A percentile compares a stretch with the other conserved stretches of the same genome.
phyloP scores from a whole-genome alignment of 2,797 vertebrate species.

The Phoeniculus purpureus region DNA sequence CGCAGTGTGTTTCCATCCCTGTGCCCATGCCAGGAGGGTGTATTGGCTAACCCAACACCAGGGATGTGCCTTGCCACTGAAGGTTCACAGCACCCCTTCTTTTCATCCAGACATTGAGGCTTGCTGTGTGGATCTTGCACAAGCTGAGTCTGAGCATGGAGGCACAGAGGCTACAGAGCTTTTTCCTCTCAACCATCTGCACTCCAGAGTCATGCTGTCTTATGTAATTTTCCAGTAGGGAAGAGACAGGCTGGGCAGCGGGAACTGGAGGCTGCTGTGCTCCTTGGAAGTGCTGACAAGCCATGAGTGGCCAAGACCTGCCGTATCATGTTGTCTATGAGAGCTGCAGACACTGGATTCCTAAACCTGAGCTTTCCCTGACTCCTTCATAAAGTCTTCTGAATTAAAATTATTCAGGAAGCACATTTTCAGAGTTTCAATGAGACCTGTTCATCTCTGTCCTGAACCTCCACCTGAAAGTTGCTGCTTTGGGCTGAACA shows the following conservation, averaged over 20 bases:
- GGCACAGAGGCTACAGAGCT: background rate
- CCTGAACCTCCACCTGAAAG: conserved; percentile 26
- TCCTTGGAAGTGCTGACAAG: background rate
- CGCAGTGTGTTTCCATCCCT: background rate
- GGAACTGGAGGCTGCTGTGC: accelerated
- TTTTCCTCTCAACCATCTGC: background rate
- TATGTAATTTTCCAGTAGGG: background rate
- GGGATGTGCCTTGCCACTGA: accelerated
- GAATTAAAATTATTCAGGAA: conserved; percentile 10
- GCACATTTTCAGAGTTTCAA: conserved; percentile 8
- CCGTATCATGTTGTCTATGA: background rate
- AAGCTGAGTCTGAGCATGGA: background rate
- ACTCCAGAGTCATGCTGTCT: background rate
- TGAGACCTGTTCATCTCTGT: conserved; percentile 1
- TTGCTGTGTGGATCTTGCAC: accelerated
- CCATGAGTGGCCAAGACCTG: background rate
- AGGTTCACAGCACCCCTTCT: background rate
- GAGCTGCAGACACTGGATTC: background rate
- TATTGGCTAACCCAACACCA: background rate
- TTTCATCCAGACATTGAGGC: background rate
- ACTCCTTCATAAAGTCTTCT: background rate
- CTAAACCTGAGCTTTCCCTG: background rate
- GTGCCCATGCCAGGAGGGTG: background rate
- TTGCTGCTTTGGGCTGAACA: conserved; percentile 43
- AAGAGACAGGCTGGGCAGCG: background rate